Percentiles rank a stretch among this genome's conserved stretches.
These are phyloP conservation scores for Acanthosepion pharaonis DNA, from an alignment of 2,888 invertebrate genomes.

Conservation along the genomic window DNA sequence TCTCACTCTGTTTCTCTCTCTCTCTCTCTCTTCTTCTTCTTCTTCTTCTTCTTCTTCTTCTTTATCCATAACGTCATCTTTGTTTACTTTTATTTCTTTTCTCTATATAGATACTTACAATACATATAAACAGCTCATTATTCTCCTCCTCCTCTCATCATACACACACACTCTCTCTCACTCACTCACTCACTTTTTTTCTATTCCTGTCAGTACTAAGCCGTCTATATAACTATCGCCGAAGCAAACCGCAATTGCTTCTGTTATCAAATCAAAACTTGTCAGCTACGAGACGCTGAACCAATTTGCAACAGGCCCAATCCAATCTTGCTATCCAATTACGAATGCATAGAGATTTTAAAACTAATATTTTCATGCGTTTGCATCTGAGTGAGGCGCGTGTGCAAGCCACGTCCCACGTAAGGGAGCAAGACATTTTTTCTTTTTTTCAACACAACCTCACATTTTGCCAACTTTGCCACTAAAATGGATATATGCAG, in stretches of 20 bases:
- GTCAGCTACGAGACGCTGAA: background rate
- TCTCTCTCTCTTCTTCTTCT: too few species aligned
- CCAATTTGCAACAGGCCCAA: background rate
- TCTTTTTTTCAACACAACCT: background rate
- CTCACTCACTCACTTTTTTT: background rate
- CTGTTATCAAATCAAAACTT: conserved; percentile 13
- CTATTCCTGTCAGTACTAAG: background rate
- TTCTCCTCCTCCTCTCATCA: too few species aligned
- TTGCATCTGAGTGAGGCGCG: background rate
- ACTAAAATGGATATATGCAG: background rate
- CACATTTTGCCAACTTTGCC: background rate
- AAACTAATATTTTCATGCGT: background rate
- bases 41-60: too few species aligned
- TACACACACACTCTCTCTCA: background rate
- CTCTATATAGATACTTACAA: background rate
- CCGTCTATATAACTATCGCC: background rate
- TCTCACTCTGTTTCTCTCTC: too few species aligned
- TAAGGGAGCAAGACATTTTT: background rate
- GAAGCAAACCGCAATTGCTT: background rate
- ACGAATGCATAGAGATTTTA: conserved; percentile 20
- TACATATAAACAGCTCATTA: too few species aligned
- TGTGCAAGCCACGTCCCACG: background rate
- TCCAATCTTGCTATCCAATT: conserved; percentile 21
- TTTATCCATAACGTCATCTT: background rate
- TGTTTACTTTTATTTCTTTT: background rate